phyloP scores from a whole-genome alignment of 2,113 vertebrate species.

The Lophochroa leadbeateri region DNA sequence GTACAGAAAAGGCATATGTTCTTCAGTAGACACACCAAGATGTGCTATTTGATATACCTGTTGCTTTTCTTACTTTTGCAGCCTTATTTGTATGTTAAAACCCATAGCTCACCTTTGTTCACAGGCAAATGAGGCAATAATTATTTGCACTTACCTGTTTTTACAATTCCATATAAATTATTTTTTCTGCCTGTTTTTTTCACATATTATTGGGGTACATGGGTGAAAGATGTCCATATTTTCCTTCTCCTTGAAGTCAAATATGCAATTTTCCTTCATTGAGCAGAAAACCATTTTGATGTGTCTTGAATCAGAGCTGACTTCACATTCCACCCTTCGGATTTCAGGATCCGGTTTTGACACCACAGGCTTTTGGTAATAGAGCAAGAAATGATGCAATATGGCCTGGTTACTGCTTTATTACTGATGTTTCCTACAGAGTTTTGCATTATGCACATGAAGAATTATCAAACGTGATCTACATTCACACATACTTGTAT shows the following conservation, averaged over 20 bases:
- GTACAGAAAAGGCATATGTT: background rate
- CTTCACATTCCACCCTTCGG: background rate
- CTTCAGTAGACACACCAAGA: background rate
- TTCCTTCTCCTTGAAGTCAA: background rate
- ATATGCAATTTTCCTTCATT: background rate
- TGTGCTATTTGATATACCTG: background rate
- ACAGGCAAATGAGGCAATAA: background rate
- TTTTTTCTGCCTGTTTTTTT: background rate
- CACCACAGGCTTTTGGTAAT: background rate
- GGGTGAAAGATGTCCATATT: background rate
- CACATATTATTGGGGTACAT: background rate
- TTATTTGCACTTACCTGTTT: background rate
- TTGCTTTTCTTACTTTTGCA: background rate
- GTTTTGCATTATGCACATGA: background rate
- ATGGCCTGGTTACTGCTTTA: background rate
- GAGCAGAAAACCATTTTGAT: fast-evolving
- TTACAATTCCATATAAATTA: background rate
- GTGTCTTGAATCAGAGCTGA: background rate
- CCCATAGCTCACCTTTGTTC: background rate
- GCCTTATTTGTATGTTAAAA: background rate
- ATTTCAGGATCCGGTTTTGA: background rate
- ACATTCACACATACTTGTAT: fast-evolving
- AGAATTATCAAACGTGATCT: background rate
- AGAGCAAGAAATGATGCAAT: background rate
- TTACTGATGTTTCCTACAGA: background rate